Evolutionary conservation across 2,888 invertebrate genomes (phyloP).

Genomic region (Scaeva pyrastri): DNA sequence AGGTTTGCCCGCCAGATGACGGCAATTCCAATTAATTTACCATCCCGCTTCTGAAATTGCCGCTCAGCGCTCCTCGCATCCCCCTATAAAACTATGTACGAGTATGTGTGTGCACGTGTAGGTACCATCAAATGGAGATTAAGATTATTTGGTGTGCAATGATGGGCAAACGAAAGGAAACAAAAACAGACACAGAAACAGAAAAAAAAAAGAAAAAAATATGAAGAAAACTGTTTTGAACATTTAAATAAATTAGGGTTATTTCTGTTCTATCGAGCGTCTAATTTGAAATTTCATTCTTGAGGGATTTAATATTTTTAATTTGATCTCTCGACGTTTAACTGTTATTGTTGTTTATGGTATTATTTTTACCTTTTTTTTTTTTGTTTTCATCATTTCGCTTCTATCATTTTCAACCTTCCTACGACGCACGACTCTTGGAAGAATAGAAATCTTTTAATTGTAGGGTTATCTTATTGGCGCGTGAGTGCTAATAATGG

Average conservation of each 20-base stretch:
- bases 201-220: not conserved
- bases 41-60: not conserved
- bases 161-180: no score
- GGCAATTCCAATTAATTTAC: conserved; percentile 4
- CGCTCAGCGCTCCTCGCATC: no score
- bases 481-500: no score
- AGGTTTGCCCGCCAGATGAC: conserved; percentile 12
- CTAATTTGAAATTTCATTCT: conserved; percentile 35
- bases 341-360: conserved; percentile 6
- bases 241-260: conserved; percentile 52
- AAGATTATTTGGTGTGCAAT: conserved; percentile 5
- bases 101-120: no score
- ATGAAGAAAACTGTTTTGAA: conserved; percentile 37
- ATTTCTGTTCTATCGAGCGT: conserved; percentile 14
- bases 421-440: no score
- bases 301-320: conserved; percentile 28
- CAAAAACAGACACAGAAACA: no score
- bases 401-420: no score
- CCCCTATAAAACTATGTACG: no score
- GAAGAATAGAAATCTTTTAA: no score
- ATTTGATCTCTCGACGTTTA: conserved; percentile 24
- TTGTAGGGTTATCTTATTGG: no score
- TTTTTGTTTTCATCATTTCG: not conserved
- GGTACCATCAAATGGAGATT: conserved; percentile 5
- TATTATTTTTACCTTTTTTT: not conserved